Conservation (phyloP, 2,888 invertebrate genomes). For the Macaria notata region DNA sequence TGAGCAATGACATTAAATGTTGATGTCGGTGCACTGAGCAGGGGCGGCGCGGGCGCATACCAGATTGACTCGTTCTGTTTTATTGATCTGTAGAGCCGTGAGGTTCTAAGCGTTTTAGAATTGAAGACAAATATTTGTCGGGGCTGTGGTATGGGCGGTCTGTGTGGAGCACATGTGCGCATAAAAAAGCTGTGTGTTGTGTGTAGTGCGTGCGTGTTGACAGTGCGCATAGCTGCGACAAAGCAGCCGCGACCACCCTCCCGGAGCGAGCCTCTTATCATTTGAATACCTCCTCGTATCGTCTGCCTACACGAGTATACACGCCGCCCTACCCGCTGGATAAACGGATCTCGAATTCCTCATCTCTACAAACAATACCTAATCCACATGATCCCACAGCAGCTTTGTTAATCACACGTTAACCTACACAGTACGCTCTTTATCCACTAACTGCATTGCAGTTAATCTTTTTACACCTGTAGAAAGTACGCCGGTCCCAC, state of each 20-base stretch:
- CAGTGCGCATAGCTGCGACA: conserved; percentile 75
- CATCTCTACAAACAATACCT: conserved; percentile 25
- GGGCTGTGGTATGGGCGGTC: conserved; percentile 70
- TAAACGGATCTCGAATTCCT: conserved; percentile 32
- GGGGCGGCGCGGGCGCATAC: conserved; percentile 31
- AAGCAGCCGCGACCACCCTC: conserved; percentile 67
- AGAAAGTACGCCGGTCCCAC: conserved; percentile 7
- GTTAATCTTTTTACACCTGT: conserved; percentile 8
- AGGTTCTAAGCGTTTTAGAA: conserved; percentile 74
- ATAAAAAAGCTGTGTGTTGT: conserved; percentile 71
- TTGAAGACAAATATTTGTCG: conserved; percentile 77
- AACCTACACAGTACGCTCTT: neutral
- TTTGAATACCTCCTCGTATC: conserved; percentile 42
- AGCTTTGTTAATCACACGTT: conserved; percentile 7
- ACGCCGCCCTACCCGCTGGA: conserved; percentile 20
- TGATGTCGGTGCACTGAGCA: conserved; percentile 6
- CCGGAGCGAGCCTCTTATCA: conserved; percentile 43
- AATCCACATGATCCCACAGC: conserved; percentile 18
- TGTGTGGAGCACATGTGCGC: conserved; percentile 65
- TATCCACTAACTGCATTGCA: conserved; percentile 1
- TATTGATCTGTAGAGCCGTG: conserved; percentile 61
- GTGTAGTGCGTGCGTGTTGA: conserved; percentile 70
- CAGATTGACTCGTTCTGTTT: conserved; percentile 57
- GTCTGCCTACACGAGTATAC: conserved; percentile 22
- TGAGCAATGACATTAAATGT: conserved; percentile 11